Base-by-base conservation (phyloP, 2,113 vertebrate genomes). In the Nestor notabilis region DNA sequence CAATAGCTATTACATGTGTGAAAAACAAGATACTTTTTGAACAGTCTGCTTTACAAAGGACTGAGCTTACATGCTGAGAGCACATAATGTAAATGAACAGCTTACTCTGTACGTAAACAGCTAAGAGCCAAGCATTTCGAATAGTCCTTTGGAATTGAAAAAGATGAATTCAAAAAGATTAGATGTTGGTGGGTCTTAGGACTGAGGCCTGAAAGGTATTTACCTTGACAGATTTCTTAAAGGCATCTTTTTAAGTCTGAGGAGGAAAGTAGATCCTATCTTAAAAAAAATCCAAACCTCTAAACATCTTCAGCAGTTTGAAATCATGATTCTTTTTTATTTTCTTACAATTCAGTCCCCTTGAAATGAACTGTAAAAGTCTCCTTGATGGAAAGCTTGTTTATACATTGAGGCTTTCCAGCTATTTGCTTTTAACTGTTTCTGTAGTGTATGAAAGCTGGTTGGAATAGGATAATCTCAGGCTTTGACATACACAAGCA, bases 81-180 rank as follows among this genome's bases (percentile, higher is more conserved):
- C 63, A 77, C 3, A 24, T 66, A 83, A 85, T 63, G 49, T 69
- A 94, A 94, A 93, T 89, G n/a, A 92, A 93, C 78, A 93, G 87
- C 78, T 95, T 96, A 74, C 56, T 95, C 33, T 91, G 58, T 85
- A 87, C 89, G 93, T 77, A 92, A 95, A 94, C 87, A 91, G 70
- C 65, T 84, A 87, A 84, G 78, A 95, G 81, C 74, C 44, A 72
- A 92, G 69, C 74, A 72, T 83, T 83, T 87, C 61, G 92, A 83
- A 79, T 56, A 65, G 74, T 72, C 63, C 47, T 92, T 60, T 69
- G 79, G 68, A 71, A 94, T 0, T 49, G 70, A 53, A 93, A 96
- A 80, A 84, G 29, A 39, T 41, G 21, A 61, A 13, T 72, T 93
- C 77, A 89, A 92, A 95, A 89, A 79, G 14, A 37, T 52, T 78